Evolutionary conservation across 2,113 vertebrate species (phyloP).

Genomic region (pig (Sus scrofa)): T2T-Sscrofa CM000829.6:60639001-60639500

Average conservation of each 20-base stretch:
- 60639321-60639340: slow-evolving; percentile 73
- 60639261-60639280: slow-evolving; percentile 28
- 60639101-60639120: slow-evolving; percentile 40
- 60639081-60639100: slow-evolving; percentile 36
- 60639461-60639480: slow-evolving; percentile 65
- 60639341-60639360: slow-evolving; percentile 54
- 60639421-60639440: not conserved
- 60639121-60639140: slow-evolving; percentile 19
- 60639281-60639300: slow-evolving; percentile 58
- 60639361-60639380: slow-evolving; percentile 56
- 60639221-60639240: not conserved
- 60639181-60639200: slow-evolving; percentile 50
- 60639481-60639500: not conserved
- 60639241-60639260: slow-evolving; percentile 67
- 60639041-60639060: slow-evolving; percentile 1
- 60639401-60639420: slow-evolving; percentile 56
- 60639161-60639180: slow-evolving; percentile 52
- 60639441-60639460: slow-evolving; percentile 53
- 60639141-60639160: slow-evolving; percentile 44
- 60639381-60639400: slow-evolving; percentile 58
- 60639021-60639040: not conserved
- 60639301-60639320: slow-evolving; percentile 51
- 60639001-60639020: not conserved
- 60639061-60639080: not conserved
- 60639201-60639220: not conserved